Base-by-base conservation (phyloP, 2,113 vertebrate species). In the Cephalopterus ornatus region DNA sequence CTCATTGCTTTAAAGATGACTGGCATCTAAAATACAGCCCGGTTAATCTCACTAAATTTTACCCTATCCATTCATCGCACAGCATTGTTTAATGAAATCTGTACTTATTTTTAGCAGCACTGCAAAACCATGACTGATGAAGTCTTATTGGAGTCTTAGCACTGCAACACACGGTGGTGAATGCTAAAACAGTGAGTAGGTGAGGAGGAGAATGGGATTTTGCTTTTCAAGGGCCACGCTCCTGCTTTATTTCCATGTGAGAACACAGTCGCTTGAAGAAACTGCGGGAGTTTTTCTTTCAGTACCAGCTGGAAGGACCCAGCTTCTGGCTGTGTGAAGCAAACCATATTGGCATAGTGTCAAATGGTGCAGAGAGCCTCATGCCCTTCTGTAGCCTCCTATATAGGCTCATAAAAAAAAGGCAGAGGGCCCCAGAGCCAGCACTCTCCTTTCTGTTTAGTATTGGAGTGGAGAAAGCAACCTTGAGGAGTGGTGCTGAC, bases 61-160 rank as follows among this genome's bases (percentile, higher is more conserved):
- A 76, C 47, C 88, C 85, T 66, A 22, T 66, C 90, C 89, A 65
- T 95, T 89, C 94, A 96, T 85, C 3, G 22, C 20, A 28, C 85
- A 74, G 78, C 80, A 50, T 61, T 87, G 72, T 95, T 96, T 96
- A 96, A 97, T 96, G 95, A 98, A 95, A 96, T 72, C 82, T 68
- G 26, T 68, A 53, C 71, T 11, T 88, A n/a, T 26, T 80, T 93
- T 76, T 52, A 96, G 52, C 59, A 88, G 46, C 52, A 50, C 77
- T 65, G 79, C 44, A 77, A 89, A 95, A 42, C 71, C 92, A 75
- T 65, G 82, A 75, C 74, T 78, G 94, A 96, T 92, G 87, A 46
- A 67, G 58, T 70, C 79, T 74, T 32, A 41, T 5, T 88, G 96
- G 89, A 91, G 55, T 8, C 63, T 55, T 50, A 87, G 88, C 66